Percentiles rank a stretch among this genome's conserved stretches.
Evolutionary conservation across 2,888 invertebrate species (phyloP).

Genomic region (Spialia ferax): DNA sequence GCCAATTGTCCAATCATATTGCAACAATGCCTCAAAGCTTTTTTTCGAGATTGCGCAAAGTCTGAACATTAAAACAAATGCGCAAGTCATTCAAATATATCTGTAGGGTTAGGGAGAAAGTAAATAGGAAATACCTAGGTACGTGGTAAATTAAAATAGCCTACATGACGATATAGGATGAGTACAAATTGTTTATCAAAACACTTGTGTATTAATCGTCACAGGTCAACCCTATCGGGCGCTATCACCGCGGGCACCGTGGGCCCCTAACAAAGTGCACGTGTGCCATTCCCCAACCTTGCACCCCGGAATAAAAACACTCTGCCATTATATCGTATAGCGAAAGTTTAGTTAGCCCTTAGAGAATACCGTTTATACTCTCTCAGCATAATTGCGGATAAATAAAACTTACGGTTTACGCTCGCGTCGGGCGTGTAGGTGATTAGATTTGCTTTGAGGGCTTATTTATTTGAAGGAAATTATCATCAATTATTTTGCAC

Average conservation of each 20-base stretch:
- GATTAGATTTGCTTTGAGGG: slow-evolving; percentile 47
- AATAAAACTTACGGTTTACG: slow-evolving; percentile 67
- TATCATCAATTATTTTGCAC: no score
- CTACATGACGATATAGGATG: no score
- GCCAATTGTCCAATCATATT: no score
- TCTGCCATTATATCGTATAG: slow-evolving; percentile 65
- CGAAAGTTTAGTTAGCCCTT: slow-evolving; percentile 65
- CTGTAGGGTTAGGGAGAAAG: no score
- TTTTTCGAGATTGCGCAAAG: no score
- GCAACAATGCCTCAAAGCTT: no score
- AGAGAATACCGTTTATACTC: slow-evolving; percentile 54
- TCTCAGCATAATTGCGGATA: slow-evolving; percentile 74
- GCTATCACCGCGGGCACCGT: slow-evolving; percentile 55
- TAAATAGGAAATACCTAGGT: no score
- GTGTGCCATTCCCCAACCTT: slow-evolving; percentile 65
- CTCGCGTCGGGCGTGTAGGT: slow-evolving; percentile 34
- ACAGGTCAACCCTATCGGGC: slow-evolving; percentile 72
- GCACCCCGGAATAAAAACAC: slow-evolving; percentile 55
- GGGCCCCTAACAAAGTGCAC: slow-evolving; percentile 73
- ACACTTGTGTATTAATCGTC: slow-evolving; percentile 55
- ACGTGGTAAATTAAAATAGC: not conserved
- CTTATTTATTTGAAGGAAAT: not conserved
- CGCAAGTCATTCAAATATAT: no score
- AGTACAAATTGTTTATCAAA: slow-evolving; percentile 31
- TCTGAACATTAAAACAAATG: no score